Evolutionary conservation across 2,113 vertebrate genomes (phyloP).

Genomic region (Glaucomys volans): DNA sequence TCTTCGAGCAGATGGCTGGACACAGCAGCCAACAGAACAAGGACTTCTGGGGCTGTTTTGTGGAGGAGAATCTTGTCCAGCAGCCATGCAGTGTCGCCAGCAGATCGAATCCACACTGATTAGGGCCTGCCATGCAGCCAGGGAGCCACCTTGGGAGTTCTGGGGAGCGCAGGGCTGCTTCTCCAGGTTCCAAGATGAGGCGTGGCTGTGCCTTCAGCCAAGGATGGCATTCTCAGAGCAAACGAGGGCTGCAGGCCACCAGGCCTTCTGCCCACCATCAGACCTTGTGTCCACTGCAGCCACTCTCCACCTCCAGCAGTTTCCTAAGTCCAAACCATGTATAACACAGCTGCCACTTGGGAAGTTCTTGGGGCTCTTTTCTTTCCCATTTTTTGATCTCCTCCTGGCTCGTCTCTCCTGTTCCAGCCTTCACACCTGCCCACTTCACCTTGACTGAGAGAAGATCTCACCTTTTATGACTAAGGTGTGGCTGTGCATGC

Average conservation of each 20-base stretch:
- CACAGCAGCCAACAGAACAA: neutral
- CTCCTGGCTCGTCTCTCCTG: accelerated
- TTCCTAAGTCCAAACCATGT: neutral
- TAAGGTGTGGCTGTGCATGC: neutral
- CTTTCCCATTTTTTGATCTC: neutral
- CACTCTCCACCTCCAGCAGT: neutral
- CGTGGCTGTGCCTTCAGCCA: too few relatives aligned
- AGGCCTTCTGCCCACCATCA: neutral
- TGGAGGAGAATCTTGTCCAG: neutral
- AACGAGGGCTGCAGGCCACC: neutral
- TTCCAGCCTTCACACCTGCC: neutral
- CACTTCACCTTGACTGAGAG: neutral
- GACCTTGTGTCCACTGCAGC: neutral
- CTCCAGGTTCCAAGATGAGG: neutral
- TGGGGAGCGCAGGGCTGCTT: neutral
- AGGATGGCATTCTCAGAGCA: accelerated
- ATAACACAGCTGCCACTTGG: accelerated
- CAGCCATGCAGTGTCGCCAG: neutral
- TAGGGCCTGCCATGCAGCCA: neutral
- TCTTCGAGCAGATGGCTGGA: neutral
- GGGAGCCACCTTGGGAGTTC: neutral
- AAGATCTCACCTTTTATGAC: neutral
- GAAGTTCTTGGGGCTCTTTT: neutral
- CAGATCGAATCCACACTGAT: neutral
- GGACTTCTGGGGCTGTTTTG: neutral